Base-by-base conservation (phyloP, 2,797 vertebrate species). In the Eremophila alpestris region DNA sequence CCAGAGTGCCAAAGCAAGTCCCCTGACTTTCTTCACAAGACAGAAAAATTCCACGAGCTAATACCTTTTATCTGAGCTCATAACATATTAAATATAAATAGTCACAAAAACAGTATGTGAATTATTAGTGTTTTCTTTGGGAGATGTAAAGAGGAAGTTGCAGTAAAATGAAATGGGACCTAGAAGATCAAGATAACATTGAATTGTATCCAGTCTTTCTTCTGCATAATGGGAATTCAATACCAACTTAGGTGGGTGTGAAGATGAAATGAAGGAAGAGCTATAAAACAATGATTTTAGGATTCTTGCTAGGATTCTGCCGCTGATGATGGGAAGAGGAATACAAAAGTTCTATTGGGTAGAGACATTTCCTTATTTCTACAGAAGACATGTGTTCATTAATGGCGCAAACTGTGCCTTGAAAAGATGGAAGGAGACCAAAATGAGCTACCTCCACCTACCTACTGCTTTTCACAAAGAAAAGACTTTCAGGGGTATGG, bases 81-180 rank as follows among this genome's bases (percentile, higher is more conserved):
- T 64, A 91, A 54, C 58, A 40, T 58, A 70, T n/a, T 84, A 82
- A 60, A 62, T 49, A 55, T 14, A 59, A 67, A 40, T 34, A 73
- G 21, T 16, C 21, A 62, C 30, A 3, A 71, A 79, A 69, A 2
- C 9, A 32, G 3, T 24, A 9, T 56, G 62, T 49, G 16, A 81
- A 78, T 78, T 87, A 68, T 59, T 73, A 82, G 7, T 24, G 23
- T 13, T 34, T 84, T 62, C 24, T 83, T 46, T 62, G n/a, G 30
- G 12, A 90, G 6, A 46, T 38, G 10, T 20, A 26, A 63, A 60
- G 22, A 68, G 6, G 24, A 83, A 63, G 45, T 24, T 51, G 10
- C 3, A 26, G 41, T 14, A 78, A 89, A 92, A 75, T 40, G 0
- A 81, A 81, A 68, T 0, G 0, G 1, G 18, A 7, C 18, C 7